Evolutionary conservation across 2,797 vertebrate genomes (phyloP).

Genomic region (Nasua narica): DNA sequence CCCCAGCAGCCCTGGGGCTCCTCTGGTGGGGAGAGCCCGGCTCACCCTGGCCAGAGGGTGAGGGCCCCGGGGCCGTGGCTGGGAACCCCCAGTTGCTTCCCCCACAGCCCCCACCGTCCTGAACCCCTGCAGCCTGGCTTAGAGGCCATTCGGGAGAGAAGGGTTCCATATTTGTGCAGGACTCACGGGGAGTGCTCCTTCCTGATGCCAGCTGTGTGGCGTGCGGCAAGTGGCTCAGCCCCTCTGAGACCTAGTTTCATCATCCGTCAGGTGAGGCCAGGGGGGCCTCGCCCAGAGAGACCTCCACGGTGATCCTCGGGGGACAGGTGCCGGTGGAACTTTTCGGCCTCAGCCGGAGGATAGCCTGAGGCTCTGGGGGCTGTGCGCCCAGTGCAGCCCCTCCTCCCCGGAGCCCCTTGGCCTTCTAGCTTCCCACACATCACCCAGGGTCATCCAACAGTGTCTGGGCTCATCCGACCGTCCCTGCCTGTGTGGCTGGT

Average conservation of each 20-base stretch:
- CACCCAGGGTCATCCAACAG: background rate
- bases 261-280: background rate
- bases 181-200: background rate
- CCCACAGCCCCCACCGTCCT: rapidly evolving
- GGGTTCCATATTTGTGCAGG: background rate
- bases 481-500: background rate
- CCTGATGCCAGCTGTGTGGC: background rate
- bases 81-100: too few relatives aligned
- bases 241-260: background rate
- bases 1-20: background rate
- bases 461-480: background rate
- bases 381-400: background rate
- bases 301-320: background rate
- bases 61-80: background rate
- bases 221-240: background rate
- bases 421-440: background rate
- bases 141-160: background rate
- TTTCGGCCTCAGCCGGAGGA: background rate
- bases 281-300: background rate
- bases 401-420: background rate
- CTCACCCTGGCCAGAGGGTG: background rate
- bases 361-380: background rate
- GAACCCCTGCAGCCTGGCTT: rapidly evolving
- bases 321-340: background rate
- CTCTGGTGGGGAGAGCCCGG: background rate